Evolutionary conservation across 2,797 vertebrate species (phyloP), one percentile per base, ranked within the genome.

Genomic region (Chelmon rostratus): DNA sequence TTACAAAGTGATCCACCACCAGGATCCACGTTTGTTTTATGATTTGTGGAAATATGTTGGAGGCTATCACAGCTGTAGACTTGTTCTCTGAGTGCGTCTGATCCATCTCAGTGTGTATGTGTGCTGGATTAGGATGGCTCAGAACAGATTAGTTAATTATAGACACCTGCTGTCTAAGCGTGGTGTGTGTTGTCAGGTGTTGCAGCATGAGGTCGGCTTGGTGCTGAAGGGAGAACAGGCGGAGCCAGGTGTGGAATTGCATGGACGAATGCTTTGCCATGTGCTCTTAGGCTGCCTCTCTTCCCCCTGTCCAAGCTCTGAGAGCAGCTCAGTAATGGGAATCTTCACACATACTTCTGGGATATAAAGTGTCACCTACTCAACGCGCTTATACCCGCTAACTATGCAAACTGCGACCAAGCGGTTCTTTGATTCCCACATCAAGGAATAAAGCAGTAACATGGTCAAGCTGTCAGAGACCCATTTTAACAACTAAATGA

Each of bases 141-240:
- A 95, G 91, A 81, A 94, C 93, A 95, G 95, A 95, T 96, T 95
- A 96, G 94, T 84, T 96, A 95, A 95, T 96, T 95, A 95, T 96
- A 95, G 95, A 92, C 91, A 93, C 92, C 88, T 91, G 91, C 93
- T 90, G 92, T 94, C 92, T 94, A 93, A 94, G 93, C 90, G 79
- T 90, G 89, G 87, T 68, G 86, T 89, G 88, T 87, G 86, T 91
- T 93, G 93, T 95, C 95, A 95, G 94, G 94, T 95, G 95, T 93
- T 94, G 90, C 76, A 75, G 87, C 92, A 92, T 91, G 92, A 95
- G 93, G 91, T 72, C 70, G 82, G 78, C 83, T 73, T 12, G 79
- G 38, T 79, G 86, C 85, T 54, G 67, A 63, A 76, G 78, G 67
- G 33, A 71, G 61, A 72, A 52, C 68, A 78, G 87, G 89, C 7